Base-by-base conservation (phyloP, 2,888 invertebrate species). In the Cephus rjabovi region DNA sequence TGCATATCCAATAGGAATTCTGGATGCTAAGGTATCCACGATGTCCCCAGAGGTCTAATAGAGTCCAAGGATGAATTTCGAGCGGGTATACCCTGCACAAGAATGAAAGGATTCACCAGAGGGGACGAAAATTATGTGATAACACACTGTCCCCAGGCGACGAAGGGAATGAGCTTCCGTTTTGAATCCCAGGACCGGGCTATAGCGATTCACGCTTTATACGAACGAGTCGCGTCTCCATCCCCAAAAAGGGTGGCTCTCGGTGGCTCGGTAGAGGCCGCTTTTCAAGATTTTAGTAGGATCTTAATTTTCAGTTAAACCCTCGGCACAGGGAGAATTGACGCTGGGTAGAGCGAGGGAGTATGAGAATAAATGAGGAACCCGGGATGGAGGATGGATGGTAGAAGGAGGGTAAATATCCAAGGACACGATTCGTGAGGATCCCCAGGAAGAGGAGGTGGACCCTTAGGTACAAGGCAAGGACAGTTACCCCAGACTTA, bases 261-360 rank as follows among this genome's bases (percentile, higher is more conserved):
- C 56, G 56, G 23, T 56, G 56, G 2, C 9, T 56, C 15, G 56
- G 56, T 56, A 56, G 56, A 56, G 23, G 56, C 56, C 69, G 79
- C 79, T 79, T 85, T 82, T 80, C 80, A 85, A 80, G 80, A 77
- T 81, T 85, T 82, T 82, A 73, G 81, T 30, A 73, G 80, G 78
- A 81, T 83, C 83, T 83, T 87, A 86, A 87, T 87, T 87, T 87
- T 85, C 84, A 84, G 83, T 85, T 86, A 86, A 81, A 82, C 81
- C 78, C 69, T 76, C 68, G 77, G 73, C 35, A 75, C 74, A 34
- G 69, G 74, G 56, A 30, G 73, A 74, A 37, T 68, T 23, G 75
- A 40, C 37, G 71, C 33, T 30, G 71, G 11, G 78, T 33, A 40
- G 74, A 15, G 74, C 34, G 74, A 33, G 70, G 34, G 40, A 40